Evolutionary conservation across 2,888 invertebrate genomes (phyloP).

Genomic region (Calliphora vomitoria): DNA sequence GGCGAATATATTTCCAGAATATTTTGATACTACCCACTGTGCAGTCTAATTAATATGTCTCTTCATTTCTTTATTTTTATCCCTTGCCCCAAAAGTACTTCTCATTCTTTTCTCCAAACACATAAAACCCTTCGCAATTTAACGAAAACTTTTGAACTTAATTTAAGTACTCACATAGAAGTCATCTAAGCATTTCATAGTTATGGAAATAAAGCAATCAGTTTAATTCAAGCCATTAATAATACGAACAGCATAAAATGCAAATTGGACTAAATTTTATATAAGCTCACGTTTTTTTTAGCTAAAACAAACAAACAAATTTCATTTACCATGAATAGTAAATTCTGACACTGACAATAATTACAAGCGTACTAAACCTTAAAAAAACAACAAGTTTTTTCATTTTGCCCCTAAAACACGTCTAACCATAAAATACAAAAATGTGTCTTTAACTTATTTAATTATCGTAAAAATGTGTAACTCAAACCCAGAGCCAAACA

Average conservation of each 20-base stretch:
- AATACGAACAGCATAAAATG: not conserved
- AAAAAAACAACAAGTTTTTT: conserved; percentile 17
- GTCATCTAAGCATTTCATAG: not conserved
- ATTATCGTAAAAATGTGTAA: conserved; percentile 60
- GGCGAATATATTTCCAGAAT: too few species aligned
- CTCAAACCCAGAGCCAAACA: not conserved
- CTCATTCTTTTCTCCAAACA: too few species aligned
- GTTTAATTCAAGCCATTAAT: not conserved
- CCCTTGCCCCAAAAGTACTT: too few species aligned
- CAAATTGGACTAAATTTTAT: conserved; percentile 10
- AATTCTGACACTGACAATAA: conserved; percentile 19
- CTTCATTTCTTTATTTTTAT: too few species aligned
- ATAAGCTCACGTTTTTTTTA: conserved; percentile 8
- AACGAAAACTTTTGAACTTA: not conserved
- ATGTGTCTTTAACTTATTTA: conserved; percentile 64
- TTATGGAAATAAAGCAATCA: conserved; percentile 12
- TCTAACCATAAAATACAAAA: conserved; percentile 39
- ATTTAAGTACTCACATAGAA: not conserved
- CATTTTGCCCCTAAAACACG: conserved; percentile 25
- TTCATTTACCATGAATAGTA: conserved; percentile 8
- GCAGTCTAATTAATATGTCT: too few species aligned
- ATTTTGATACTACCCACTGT: too few species aligned
- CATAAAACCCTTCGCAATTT: too few species aligned
- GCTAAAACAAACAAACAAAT: not conserved
- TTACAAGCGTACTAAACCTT: not conserved